Evolutionary conservation across 1,140 invertebrate species (phyloP).

Genomic region (Pseudomyrmex gracilis): DNA sequence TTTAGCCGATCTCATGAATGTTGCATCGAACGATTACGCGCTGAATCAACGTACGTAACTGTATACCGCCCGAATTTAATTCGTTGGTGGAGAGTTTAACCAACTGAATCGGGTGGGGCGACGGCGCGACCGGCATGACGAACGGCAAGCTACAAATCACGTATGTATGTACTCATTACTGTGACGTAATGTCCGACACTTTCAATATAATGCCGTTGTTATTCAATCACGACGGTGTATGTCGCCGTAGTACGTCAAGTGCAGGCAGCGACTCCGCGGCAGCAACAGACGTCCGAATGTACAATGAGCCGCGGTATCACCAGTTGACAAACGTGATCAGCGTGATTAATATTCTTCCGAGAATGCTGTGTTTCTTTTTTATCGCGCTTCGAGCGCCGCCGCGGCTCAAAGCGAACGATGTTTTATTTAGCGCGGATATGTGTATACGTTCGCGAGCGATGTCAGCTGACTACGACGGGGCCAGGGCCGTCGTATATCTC

Average conservation of each 20-base stretch:
- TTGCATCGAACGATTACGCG: constrained; percentile 60
- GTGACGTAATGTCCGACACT: constrained; percentile 39
- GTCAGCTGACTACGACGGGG: neutral
- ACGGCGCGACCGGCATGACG: constrained; percentile 22
- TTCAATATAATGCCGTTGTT: constrained; percentile 44
- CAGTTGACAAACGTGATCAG: constrained; percentile 51
- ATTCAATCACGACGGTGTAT: constrained; percentile 18
- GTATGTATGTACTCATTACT: constrained; percentile 54
- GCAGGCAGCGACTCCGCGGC: neutral
- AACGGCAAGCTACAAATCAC: constrained; percentile 49
- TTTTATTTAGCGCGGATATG: constrained; percentile 33
- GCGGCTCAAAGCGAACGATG: too few relatives aligned
- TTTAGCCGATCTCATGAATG: constrained; percentile 50
- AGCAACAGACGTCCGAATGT: constrained; percentile 28
- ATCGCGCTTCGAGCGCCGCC: neutral
- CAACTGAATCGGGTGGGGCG: constrained; percentile 32
- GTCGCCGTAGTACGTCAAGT: constrained; percentile 4
- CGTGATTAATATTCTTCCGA: constrained; percentile 41
- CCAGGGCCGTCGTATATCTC: neutral
- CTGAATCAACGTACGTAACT: constrained; percentile 52
- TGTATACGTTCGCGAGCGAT: neutral
- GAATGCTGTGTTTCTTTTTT: constrained; percentile 39
- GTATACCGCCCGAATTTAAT: constrained; percentile 54
- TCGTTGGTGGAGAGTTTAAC: constrained; percentile 46
- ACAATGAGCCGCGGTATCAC: constrained; percentile 55